These are phyloP conservation scores for Astyanax mexicanus DNA, from an alignment of 2,797 vertebrate species.

Conservation along the genomic window DNA sequence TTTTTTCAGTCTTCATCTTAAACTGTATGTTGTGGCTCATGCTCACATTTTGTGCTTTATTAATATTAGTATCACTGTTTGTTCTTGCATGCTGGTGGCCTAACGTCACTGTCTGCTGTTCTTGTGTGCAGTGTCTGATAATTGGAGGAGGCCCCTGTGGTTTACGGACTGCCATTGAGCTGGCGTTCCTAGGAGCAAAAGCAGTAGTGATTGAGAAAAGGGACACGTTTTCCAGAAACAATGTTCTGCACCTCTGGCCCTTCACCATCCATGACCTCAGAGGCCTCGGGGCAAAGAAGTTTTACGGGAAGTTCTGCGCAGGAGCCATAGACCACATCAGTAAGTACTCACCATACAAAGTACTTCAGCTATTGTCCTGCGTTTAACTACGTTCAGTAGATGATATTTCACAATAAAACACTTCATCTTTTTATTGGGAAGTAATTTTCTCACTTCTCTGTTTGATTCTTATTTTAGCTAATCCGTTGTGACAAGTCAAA, in stretches of 20 bases:
- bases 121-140: constrained; percentile 87
- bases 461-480: neutral
- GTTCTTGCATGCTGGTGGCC: neutral
- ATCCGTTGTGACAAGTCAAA: neutral
- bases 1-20: neutral
- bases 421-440: constrained; percentile 14
- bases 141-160: constrained; percentile 96
- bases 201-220: constrained; percentile 95
- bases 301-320: constrained; percentile 97
- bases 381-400: neutral
- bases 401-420: neutral
- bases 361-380: neutral
- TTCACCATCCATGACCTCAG: constrained; percentile 97
- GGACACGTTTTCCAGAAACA: constrained; percentile 96
- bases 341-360: constrained; percentile 75
- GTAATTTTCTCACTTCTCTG: constrained; percentile 18
- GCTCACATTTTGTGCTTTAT: neutral
- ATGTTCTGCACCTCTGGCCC: constrained; percentile 97
- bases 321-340: constrained; percentile 98
- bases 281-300: constrained; percentile 95
- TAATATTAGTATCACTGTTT: neutral
- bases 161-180: constrained; percentile 93
- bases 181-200: constrained; percentile 93
- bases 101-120: constrained; percentile 15
- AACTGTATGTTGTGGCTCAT: neutral